Conservation (phyloP, 2,888 invertebrate genomes). For the Nemotelus nigrinus region DNA sequence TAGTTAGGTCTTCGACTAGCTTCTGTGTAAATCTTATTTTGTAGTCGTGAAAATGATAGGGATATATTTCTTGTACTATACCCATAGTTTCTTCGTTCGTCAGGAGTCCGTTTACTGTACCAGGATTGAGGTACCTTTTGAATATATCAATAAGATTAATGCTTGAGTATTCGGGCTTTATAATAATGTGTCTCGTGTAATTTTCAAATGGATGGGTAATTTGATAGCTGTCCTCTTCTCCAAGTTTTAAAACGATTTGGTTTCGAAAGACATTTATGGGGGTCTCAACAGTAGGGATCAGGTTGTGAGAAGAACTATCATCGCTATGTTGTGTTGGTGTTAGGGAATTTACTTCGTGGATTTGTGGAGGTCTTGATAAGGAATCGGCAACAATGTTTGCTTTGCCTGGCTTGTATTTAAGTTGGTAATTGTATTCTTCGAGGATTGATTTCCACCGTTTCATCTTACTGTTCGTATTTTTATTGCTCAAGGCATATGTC, state of each 20-base stretch:
- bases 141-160: conserved; percentile 8
- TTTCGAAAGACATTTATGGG: conserved; percentile 36
- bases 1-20: too few species aligned
- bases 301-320: background rate
- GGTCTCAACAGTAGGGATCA: conserved; percentile 12
- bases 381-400: conserved; percentile 48
- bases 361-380: conserved; percentile 43
- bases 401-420: conserved; percentile 46
- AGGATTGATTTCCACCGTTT: too few species aligned
- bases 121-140: conserved; percentile 32
- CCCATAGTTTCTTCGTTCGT: conserved; percentile 42
- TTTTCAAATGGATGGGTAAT: background rate
- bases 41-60: conserved; percentile 33
- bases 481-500: too few species aligned
- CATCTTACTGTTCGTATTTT: too few species aligned
- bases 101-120: conserved; percentile 42
- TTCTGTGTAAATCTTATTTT: conserved; percentile 18
- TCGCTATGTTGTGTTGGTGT: conserved; percentile 3
- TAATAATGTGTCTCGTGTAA: conserved; percentile 10
- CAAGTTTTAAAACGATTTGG: conserved; percentile 19
- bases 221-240: background rate
- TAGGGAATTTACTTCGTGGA: too few species aligned
- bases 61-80: conserved; percentile 46
- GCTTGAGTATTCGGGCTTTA: conserved; percentile 3
- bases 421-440: too few species aligned